Percentiles rank a stretch among this genome's conserved stretches.
Evolutionary conservation across 2,797 vertebrate genomes (phyloP).

Genomic region (Neoniphon sammara): DNA sequence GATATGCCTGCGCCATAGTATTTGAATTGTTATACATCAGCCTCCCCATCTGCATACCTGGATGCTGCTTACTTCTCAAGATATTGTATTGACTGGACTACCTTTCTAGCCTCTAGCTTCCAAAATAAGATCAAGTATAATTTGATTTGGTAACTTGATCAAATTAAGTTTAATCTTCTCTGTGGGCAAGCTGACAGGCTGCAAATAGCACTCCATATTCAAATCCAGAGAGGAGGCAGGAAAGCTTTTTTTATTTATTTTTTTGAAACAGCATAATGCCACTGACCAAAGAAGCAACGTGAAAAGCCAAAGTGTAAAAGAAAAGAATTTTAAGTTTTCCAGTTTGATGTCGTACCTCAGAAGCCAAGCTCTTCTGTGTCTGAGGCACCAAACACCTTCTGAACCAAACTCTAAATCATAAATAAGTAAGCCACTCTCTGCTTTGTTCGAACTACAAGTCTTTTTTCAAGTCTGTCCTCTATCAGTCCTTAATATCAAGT

Average conservation of each 20-base stretch:
- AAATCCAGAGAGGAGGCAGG: not conserved
- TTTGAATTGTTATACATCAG: not conserved
- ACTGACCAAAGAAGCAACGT: too few species aligned
- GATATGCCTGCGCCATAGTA: too few species aligned
- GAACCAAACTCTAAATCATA: not conserved
- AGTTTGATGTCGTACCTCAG: not conserved
- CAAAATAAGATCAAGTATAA: slow-evolving; percentile 42
- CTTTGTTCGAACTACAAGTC: not conserved
- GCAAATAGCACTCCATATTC: slow-evolving; percentile 24
- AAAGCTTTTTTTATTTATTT: too few species aligned
- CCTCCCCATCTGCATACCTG: not conserved
- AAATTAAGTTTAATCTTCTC: slow-evolving; percentile 23
- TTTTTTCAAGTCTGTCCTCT: not conserved
- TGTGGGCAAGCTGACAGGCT: slow-evolving; percentile 17
- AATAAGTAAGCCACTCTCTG: not conserved
- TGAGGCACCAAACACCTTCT: not conserved
- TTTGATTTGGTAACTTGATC: slow-evolving; percentile 31
- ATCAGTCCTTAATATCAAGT: not conserved
- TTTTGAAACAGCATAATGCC: too few species aligned
- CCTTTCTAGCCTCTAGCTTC: slow-evolving; percentile 5
- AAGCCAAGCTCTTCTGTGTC: not conserved
- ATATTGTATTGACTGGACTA: slow-evolving; percentile 15
- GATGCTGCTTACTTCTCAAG: not conserved
- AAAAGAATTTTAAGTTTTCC: not conserved
- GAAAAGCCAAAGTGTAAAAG: too few species aligned